Conservation (phyloP, 2,888 invertebrate species). For the Lepidocyrtoides sp. region DNA sequence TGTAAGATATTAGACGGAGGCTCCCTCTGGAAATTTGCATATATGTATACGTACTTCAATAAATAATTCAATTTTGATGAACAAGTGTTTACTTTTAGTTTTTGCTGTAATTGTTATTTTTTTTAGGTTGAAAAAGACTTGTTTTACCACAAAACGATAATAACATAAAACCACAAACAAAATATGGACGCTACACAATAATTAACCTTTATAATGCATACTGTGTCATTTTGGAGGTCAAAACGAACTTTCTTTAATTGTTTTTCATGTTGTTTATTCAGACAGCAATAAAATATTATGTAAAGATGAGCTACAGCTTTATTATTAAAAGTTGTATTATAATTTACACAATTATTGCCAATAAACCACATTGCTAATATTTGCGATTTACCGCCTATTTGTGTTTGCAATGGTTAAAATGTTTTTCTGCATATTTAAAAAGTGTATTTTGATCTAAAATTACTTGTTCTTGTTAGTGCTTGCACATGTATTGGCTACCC, state of each 20-base stretch:
- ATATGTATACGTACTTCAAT: not conserved
- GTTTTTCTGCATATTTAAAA: not conserved
- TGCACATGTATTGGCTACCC: not conserved
- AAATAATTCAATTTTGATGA: not conserved
- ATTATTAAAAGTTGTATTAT: not conserved
- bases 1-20: too few species aligned
- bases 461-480: not conserved
- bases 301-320: slow-evolving; percentile 44
- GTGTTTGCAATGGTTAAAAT: not conserved
- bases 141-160: not conserved
- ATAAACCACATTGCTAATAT: slow-evolving; percentile 13
- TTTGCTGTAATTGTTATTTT: slow-evolving; percentile 34
- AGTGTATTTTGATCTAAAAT: not conserved
- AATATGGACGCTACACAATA: not conserved
- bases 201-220: not conserved
- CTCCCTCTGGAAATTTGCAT: too few species aligned
- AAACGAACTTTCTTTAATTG: not conserved
- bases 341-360: slow-evolving; percentile 18
- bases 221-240: not conserved
- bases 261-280: not conserved
- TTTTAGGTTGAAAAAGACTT: slow-evolving; percentile 49
- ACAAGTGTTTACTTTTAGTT: not conserved
- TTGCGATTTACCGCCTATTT: not conserved
- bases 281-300: not conserved
- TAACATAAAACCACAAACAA: not conserved